A percentile compares a stretch with the other conserved stretches of the same genome.
phyloP scores from a whole-genome alignment of 2,888 invertebrate genomes.

The Graphium colonna region DNA sequence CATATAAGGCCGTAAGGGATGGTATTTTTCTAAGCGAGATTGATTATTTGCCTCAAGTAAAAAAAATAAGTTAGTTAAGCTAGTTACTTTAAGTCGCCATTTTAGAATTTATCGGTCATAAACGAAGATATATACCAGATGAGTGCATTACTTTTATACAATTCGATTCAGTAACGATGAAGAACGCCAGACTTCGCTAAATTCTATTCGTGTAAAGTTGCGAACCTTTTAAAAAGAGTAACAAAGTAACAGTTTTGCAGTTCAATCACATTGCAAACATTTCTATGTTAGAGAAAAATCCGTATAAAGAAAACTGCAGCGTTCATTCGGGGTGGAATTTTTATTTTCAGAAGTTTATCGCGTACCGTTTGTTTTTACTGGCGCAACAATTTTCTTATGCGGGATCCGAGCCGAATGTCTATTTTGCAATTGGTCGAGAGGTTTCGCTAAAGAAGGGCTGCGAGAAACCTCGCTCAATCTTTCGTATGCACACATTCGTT shows the following conservation, averaged over 20 bases:
- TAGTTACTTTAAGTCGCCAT: too few relatives aligned
- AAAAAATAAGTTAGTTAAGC: too few relatives aligned
- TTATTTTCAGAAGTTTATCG: constrained; percentile 8
- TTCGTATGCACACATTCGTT: constrained; percentile 52
- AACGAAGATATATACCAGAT: too few relatives aligned
- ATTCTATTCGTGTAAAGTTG: not conserved
- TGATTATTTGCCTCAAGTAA: too few relatives aligned
- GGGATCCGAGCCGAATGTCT: constrained; percentile 35
- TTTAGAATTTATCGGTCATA: too few relatives aligned
- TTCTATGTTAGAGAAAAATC: not conserved
- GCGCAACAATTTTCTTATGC: constrained; percentile 27
- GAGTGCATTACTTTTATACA: too few relatives aligned
- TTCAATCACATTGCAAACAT: constrained; percentile 2
- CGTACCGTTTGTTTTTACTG: constrained; percentile 17
- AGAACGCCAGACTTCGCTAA: constrained; percentile 22
- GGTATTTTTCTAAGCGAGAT: too few relatives aligned
- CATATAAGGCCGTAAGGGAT: too few relatives aligned
- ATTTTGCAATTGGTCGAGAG: constrained; percentile 48
- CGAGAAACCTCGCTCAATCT: constrained; percentile 39
- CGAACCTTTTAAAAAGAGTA: not conserved
- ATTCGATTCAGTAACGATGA: too few relatives aligned
- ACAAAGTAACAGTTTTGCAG: not conserved
- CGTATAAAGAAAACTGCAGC: not conserved
- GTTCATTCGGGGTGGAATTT: not conserved
- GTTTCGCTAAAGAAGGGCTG: constrained; percentile 47